Evolutionary conservation across 1,140 invertebrate genomes (phyloP), one percentile per base, ranked within the genome.

Genomic region (Scaptomyza hsui): DNA sequence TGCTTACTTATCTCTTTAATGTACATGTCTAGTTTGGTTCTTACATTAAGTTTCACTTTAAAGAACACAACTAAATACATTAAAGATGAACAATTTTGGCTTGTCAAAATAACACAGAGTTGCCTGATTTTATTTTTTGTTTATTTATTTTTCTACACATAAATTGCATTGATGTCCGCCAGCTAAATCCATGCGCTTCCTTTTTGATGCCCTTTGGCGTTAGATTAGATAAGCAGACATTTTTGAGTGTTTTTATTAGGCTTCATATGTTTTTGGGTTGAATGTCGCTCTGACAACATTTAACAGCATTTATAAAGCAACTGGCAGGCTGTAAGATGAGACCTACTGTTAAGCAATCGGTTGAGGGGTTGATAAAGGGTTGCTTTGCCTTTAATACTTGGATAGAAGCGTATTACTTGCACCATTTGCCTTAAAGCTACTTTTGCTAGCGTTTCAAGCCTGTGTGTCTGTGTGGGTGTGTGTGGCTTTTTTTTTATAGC

Each of bases 161-260:
- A 39, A 62, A 47, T 32, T 63, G 29, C 44, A 64, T 70, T 44
- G 52, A 51, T 57, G 45, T 52, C 26, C 18, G 16, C 37, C 35
- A 26, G 44, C 59, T n/a, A 24, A 16, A 57, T 26, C 12, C 21
- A 16, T n/a, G 39, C 35, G 55, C 18, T 32, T 10, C 13, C 35
- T 48, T 37, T 37, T 56, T 57, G 26, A 57, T 32, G 21, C 29
- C 68, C 53, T 45, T 44, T n/a, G 68, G 45, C 24, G 37, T 42
- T 35, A 45, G 52, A 44, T 57, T 45, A 68, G 48, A 61, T 68
- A 65, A 57, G 52, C 35, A 29, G 52, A 13, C 29, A 56, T 52
- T 71, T 65, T 65, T 57, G 45, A 71, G 26, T 57, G 52, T 57
- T 59, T 65, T 65, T 71, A 64, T 71, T 42, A 45, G 39, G 9